phyloP scores from a whole-genome alignment of 2,888 invertebrate species.

The Orgyia antiqua region DNA sequence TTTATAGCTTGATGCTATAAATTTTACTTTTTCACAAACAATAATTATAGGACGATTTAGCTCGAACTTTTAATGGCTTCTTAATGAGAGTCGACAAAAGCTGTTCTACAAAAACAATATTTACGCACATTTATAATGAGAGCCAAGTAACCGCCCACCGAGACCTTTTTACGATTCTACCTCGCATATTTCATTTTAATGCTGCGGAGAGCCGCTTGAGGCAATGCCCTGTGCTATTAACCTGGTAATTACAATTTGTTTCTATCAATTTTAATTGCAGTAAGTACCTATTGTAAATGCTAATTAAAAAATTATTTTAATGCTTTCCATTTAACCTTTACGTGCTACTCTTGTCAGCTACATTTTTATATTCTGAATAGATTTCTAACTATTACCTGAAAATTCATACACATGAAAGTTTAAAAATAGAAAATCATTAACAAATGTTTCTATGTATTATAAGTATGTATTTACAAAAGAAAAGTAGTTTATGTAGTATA shows the following conservation, averaged over 20 bases:
- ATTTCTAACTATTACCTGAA: no score
- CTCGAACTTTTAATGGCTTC: slow-evolving; percentile 50
- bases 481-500: no score
- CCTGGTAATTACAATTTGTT: slow-evolving; percentile 25
- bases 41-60: slow-evolving; percentile 23
- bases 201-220: slow-evolving; percentile 16
- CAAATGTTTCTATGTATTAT: no score
- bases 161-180: slow-evolving; percentile 34
- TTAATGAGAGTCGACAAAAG: slow-evolving; percentile 55
- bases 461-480: no score
- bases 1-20: slow-evolving; percentile 1
- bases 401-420: no score
- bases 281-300: no score
- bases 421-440: no score
- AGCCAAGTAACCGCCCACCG: slow-evolving; percentile 22
- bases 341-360: no score
- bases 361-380: no score
- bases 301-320: no score
- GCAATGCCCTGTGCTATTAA: slow-evolving; percentile 8
- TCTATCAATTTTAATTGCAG: no score
- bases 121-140: slow-evolving; percentile 57
- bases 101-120: slow-evolving; percentile 48
- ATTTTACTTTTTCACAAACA: slow-evolving; percentile 2
- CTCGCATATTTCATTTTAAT: slow-evolving; percentile 53
- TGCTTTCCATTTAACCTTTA: no score